Percentiles rank a stretch among this genome's conserved stretches.
phyloP scores from a whole-genome alignment of 2,797 vertebrate genomes.

The Parauchenoglanis ngamensis region DNA sequence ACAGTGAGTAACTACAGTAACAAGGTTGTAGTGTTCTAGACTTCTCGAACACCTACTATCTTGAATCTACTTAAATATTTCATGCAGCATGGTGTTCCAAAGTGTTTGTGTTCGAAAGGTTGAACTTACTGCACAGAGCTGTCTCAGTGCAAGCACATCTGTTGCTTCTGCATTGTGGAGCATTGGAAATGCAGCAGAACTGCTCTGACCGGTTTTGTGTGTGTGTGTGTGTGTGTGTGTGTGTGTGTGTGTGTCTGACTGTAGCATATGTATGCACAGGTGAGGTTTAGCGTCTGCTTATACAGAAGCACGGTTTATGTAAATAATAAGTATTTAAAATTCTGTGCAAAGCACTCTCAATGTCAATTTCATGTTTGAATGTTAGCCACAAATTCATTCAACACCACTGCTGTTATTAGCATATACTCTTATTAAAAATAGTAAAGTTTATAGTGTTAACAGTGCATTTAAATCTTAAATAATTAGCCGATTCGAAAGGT shows the following conservation, averaged over 20 bases:
- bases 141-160: background rate
- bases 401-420: background rate
- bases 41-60: background rate
- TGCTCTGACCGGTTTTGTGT: background rate
- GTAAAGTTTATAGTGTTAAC: too few species aligned
- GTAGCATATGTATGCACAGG: background rate
- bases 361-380: background rate
- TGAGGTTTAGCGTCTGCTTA: background rate
- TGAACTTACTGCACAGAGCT: background rate
- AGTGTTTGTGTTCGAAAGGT: too few species aligned
- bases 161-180: background rate
- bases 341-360: background rate
- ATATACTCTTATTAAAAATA: too few species aligned
- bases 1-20: background rate
- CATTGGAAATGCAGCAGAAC: background rate
- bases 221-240: background rate
- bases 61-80: background rate
- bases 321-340: background rate
- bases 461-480: background rate
- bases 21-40: too few species aligned
- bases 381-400: background rate
- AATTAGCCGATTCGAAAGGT: background rate
- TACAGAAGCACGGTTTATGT: background rate
- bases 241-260: background rate
- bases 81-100: background rate